Percentiles rank a stretch among this genome's conserved stretches.
phyloP scores from a whole-genome alignment of 2,113 vertebrate genomes.

The Pontoporia blainvillei region DNA sequence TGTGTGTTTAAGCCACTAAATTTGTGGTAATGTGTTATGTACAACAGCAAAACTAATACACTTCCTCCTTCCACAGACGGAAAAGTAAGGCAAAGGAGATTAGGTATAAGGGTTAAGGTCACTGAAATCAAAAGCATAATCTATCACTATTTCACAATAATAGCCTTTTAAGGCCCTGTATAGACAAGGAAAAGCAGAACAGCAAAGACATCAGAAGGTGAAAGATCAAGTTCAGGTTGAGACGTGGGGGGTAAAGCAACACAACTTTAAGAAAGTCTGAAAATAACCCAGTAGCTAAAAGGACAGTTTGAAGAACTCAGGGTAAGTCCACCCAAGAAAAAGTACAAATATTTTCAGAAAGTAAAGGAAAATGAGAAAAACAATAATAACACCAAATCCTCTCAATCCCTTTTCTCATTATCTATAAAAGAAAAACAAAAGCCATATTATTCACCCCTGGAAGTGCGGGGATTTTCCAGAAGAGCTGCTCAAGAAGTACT shows the following conservation, averaged over 20 bases:
- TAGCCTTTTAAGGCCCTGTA: neutral
- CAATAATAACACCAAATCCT: neutral
- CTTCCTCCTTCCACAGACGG: neutral
- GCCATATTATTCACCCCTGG: neutral
- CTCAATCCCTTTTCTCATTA: neutral
- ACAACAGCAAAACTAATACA: neutral
- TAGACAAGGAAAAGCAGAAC: neutral
- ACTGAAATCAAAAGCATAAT: neutral
- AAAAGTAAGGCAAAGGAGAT: neutral
- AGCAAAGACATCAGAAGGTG: neutral
- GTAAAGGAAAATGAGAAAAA: neutral
- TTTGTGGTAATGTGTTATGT: neutral
- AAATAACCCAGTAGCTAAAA: neutral
- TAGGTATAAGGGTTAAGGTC: neutral
- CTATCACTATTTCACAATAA: neutral
- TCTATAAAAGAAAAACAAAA: neutral
- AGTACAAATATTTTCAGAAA: slow-evolving; percentile 19
- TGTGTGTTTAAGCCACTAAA: neutral
- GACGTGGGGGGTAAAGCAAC: neutral
- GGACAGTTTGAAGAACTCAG: neutral
- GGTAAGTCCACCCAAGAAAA: neutral
- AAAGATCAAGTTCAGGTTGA: neutral
- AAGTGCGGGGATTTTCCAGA: slow-evolving; percentile 7
- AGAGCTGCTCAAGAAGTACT: neutral
- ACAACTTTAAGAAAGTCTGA: neutral